Percentiles rank a stretch among this genome's conserved stretches.
Evolutionary conservation across 1,140 invertebrate genomes (phyloP).

Genomic region (Magallana angulata): DNA sequence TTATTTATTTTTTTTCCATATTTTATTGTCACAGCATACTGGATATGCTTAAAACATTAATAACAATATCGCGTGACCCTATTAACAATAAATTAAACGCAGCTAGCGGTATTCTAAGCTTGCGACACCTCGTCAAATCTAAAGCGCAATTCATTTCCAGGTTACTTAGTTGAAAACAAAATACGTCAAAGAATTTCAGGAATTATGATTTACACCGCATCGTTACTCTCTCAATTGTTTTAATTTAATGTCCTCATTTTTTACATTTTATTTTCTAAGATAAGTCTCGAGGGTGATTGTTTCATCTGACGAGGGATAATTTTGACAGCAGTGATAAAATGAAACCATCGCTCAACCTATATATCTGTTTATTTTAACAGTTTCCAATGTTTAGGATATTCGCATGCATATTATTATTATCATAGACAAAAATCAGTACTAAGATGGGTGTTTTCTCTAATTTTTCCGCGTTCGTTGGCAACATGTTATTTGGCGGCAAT

Average conservation of each 20-base stretch:
- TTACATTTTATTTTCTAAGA: not conserved
- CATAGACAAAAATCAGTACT: slow-evolving; percentile 18
- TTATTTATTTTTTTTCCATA: too few species aligned
- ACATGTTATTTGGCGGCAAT: not conserved
- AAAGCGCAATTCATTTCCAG: not conserved
- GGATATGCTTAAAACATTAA: not conserved
- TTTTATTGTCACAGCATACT: too few species aligned
- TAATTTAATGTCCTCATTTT: not conserved
- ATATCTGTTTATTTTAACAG: slow-evolving; percentile 37
- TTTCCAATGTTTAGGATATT: slow-evolving; percentile 20
- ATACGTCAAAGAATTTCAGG: not conserved
- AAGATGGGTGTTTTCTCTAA: slow-evolving; percentile 1
- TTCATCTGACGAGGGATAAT: slow-evolving; percentile 12
- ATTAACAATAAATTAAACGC: not conserved
- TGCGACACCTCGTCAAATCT: not conserved
- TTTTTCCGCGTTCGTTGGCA: slow-evolving; percentile 24
- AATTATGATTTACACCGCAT: not conserved
- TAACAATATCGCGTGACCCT: not conserved
- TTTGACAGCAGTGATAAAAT: not conserved
- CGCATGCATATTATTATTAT: slow-evolving; percentile 38
- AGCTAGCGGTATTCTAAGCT: not conserved
- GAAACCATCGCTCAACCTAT: not conserved
- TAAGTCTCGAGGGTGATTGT: not conserved
- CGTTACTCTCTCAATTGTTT: not conserved
- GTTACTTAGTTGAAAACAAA: not conserved